Evolutionary conservation across 30 jellyfish, hydroid and myxozoan genomes (phyloP).

Genomic region (Thelohanellus kitauei): DNA sequence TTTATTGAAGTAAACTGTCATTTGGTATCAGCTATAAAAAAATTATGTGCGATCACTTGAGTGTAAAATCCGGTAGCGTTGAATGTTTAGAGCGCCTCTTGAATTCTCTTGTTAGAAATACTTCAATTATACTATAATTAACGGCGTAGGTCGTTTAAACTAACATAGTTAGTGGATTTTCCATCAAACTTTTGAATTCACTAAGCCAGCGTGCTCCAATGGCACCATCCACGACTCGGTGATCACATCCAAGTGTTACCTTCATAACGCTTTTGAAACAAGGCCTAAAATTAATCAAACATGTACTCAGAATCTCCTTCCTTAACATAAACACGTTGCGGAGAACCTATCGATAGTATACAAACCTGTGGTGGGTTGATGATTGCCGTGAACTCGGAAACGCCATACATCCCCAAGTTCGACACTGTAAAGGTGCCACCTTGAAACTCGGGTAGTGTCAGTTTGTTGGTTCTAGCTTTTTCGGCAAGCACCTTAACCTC

Average conservation of each 20-base stretch:
- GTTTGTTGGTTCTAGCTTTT: conserved; percentile 30
- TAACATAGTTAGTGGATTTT: conserved; percentile 61
- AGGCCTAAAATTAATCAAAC: neutral
- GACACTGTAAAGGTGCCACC: conserved; percentile 89
- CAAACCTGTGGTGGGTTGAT: conserved; percentile 21
- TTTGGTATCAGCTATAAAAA: too few relatives aligned
- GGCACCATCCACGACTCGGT: conserved; percentile 93
- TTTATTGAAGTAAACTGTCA: too few relatives aligned
- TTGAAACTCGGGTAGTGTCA: conserved; percentile 34
- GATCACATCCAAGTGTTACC: conserved; percentile 67
- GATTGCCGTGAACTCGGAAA: conserved; percentile 43
- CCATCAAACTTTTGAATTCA: conserved; percentile 30
- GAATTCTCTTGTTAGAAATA: too few relatives aligned
- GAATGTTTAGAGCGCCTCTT: too few relatives aligned
- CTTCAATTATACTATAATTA: too few relatives aligned
- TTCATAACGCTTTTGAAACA: conserved; percentile 20
- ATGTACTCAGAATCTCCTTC: neutral
- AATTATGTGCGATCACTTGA: too few relatives aligned
- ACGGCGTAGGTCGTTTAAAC: too few relatives aligned
- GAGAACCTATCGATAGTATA: conserved; percentile 30
- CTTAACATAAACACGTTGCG: neutral
- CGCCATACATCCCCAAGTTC: conserved; percentile 66
- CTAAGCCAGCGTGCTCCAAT: conserved; percentile 84
- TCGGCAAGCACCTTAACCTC: conserved; percentile 28
- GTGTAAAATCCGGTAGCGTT: too few relatives aligned